Conservation (phyloP, 2,888 invertebrate species). For the Aleiodes leptofemur region DNA sequence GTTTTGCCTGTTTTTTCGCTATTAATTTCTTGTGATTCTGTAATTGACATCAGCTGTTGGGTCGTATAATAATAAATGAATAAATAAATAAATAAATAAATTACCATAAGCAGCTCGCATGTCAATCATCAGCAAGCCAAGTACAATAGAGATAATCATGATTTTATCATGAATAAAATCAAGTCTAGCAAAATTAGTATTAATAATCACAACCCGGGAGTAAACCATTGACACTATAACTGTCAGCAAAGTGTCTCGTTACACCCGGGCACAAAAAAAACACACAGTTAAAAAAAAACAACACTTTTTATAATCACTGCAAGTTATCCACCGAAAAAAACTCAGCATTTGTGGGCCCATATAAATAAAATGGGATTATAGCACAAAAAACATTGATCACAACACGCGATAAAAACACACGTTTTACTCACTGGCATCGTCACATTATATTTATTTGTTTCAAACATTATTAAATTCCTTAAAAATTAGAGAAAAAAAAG, state of each 20-base stretch:
- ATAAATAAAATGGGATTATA: slow-evolving; percentile 1
- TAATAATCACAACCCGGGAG: slow-evolving; percentile 8
- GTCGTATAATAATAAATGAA: neutral
- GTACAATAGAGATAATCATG: slow-evolving; percentile 68
- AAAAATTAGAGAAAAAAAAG: no score
- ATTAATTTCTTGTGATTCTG: no score
- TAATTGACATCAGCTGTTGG: no score
- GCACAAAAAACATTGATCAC: slow-evolving; percentile 34
- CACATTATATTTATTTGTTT: neutral
- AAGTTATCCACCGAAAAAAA: slow-evolving; percentile 22
- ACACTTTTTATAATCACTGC: slow-evolving; percentile 21
- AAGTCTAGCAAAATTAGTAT: neutral
- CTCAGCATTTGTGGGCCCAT: slow-evolving; percentile 30
- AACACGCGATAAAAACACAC: slow-evolving; percentile 39
- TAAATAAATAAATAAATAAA: slow-evolving; percentile 42
- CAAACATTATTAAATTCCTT: neutral
- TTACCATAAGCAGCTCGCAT: slow-evolving; percentile 68
- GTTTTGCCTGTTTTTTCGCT: no score
- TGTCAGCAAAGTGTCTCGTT: slow-evolving; percentile 1
- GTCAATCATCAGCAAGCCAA: slow-evolving; percentile 66
- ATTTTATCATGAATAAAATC: slow-evolving; percentile 49
- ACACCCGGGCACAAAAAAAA: slow-evolving; percentile 28
- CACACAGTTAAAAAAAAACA: neutral
- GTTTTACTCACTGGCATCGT: slow-evolving; percentile 6
- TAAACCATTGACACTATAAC: slow-evolving; percentile 12